Conservation (phyloP, 1,140 invertebrate species). For the Megathymus violae region DNA sequence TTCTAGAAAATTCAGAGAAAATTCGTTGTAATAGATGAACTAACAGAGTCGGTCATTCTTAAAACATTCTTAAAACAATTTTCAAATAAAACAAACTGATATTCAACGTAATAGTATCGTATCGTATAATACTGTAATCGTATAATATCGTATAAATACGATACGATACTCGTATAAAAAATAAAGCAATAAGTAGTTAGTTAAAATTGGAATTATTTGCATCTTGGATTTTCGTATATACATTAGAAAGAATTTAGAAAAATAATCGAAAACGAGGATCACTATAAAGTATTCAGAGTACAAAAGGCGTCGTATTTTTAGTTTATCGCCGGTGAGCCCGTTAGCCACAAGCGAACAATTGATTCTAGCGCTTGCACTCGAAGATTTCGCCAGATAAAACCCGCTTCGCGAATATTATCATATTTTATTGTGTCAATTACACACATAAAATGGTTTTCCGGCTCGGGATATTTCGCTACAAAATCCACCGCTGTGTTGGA, state of each 20-base stretch:
- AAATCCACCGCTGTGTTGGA: constrained; percentile 27
- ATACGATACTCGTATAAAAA: too few relatives aligned
- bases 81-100: too few relatives aligned
- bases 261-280: constrained; percentile 47
- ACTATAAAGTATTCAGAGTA: constrained; percentile 60
- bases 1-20: too few relatives aligned
- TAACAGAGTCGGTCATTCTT: too few relatives aligned
- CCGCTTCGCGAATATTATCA: constrained; percentile 61
- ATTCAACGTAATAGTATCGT: too few relatives aligned
- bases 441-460: constrained; percentile 45
- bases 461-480: constrained; percentile 27
- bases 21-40: too few relatives aligned
- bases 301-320: constrained; percentile 74
- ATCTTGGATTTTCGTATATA: neutral
- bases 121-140: too few relatives aligned
- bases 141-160: too few relatives aligned
- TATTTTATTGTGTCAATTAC: constrained; percentile 67
- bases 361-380: constrained; percentile 64
- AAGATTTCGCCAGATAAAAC: constrained; percentile 59
- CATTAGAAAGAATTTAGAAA: constrained; percentile 32
- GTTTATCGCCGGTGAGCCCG: constrained; percentile 71
- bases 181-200: neutral
- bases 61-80: too few relatives aligned
- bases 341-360: constrained; percentile 72
- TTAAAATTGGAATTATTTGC: neutral